Evolutionary conservation across 2,797 vertebrate species (phyloP), one percentile per base, ranked within the genome.

Genomic region (Apodemus agrarius): DNA sequence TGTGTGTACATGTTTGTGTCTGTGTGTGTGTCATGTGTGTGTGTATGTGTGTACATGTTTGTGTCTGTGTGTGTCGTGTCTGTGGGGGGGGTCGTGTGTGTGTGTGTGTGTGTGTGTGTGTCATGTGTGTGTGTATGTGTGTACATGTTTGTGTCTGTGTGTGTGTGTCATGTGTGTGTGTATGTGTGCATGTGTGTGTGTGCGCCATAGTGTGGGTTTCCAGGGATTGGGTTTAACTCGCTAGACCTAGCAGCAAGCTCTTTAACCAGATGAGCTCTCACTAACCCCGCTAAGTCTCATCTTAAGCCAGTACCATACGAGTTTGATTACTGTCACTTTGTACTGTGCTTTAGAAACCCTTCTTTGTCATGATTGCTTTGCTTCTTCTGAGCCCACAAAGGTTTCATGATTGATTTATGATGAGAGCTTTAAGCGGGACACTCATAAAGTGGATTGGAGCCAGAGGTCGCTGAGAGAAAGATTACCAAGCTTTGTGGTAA

Each of bases 401-500:
- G 92, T 89, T 93, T 43, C 82, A 79, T 14, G 12, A 40, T 82
- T 82, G 88, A 63, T 43, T 85, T 92, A 74, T 12, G 31, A 59
- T 16, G 91, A 22, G 40, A 52, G 93, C 54, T 92, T 95, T 75
- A 94, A 92, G 80, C 21, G 63, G 63, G 34, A 57, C 88, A 49
- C n/a, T 90, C 54, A 67, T 88, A 31, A 83, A 67, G 61, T 74
- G 17, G 26, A 85, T 46, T 75, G 43, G 46, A 85, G 54, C 37
- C 75, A 91, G 82, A 86, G 72, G 17, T 54, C 4, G 31, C 46
- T 69, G 52, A 34, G 93, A 65, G 19, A 92, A 87, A 96, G 37
- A 63, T 61, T 80, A n/a, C 59, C 87, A 40, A n/a, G 82, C 74
- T 57, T 24, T 78, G 54, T 92, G 40, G 3, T 90, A n/a, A 92